Evolutionary conservation across 2,113 vertebrate species (phyloP).

Genomic region (Scomber japonicus): DNA sequence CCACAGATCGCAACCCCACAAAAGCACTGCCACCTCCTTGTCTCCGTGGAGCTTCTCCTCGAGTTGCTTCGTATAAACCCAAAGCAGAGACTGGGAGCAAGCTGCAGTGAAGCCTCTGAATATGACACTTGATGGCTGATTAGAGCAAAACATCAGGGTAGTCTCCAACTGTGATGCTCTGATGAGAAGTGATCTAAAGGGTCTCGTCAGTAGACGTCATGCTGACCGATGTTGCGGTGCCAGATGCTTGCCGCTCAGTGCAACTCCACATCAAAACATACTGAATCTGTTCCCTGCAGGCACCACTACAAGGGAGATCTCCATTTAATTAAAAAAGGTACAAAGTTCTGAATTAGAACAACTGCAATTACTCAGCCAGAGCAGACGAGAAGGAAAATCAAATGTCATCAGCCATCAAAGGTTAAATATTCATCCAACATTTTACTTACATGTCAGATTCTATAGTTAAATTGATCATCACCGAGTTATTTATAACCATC

Average conservation of each 20-base stretch:
- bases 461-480: neutral
- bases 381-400: slow-evolving; percentile 10
- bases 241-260: slow-evolving; percentile 61
- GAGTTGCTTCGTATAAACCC: slow-evolving; percentile 51
- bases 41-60: neutral
- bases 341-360: slow-evolving; percentile 24
- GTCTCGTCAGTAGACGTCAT: slow-evolving; percentile 65
- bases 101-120: slow-evolving; percentile 39
- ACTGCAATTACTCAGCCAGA: slow-evolving; percentile 15
- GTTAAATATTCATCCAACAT: neutral
- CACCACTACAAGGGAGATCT: neutral
- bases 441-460: neutral
- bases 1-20: slow-evolving; percentile 4
- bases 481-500: neutral
- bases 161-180: slow-evolving; percentile 66
- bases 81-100: slow-evolving; percentile 26
- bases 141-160: slow-evolving; percentile 64
- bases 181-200: slow-evolving; percentile 74
- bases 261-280: slow-evolving; percentile 42
- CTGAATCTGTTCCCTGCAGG: slow-evolving; percentile 37
- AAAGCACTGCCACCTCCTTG: neutral
- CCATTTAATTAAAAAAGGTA: slow-evolving; percentile 51
- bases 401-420: slow-evolving; percentile 3
- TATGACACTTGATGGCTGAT: slow-evolving; percentile 74
- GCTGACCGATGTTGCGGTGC: slow-evolving; percentile 62